Base-by-base conservation (phyloP, 23 tunicate species). In the Oikopleura albicans region DNA sequence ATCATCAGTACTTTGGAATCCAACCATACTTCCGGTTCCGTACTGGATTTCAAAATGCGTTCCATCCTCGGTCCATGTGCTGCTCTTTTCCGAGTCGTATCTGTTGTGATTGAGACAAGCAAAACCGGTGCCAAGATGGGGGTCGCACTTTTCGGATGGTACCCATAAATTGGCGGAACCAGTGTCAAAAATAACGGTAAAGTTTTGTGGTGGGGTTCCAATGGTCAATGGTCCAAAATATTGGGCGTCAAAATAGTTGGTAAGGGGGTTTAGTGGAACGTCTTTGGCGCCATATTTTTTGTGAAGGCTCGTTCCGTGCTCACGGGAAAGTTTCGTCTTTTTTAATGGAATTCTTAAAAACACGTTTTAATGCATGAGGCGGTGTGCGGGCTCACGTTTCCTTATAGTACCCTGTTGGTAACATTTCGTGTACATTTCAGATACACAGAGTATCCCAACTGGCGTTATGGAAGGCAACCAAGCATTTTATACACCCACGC, bases 111-210 rank as follows among this genome's bases (percentile, higher is more conserved):
- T 86, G 76, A 75, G 31, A 31, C 79, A 71, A 71, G 79, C 79
- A 37, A 71, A 71, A 71, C 79, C 79, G 31, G 79, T 71, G 33
- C 79, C 79, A 2, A 71, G 4, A 29, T 71, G 79, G 2, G 79
- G 79, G 35, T 71, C 79, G 37, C 90, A 88, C 4, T 83, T 49
- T 4, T 83, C 85, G 2, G 90, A 88, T 0, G 90, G 90, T 83
- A 88, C 86, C 90, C 90, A 88, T 29, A 88, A 57, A 39, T 88
- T 88, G 57, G 90, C 84, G 12, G 90, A 88, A 39, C 90, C 90
- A 66, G 90, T 88, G 40, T 88, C 90, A 39, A 88, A 88, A 27
- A 88, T 76, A 39, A 88, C 90, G 31, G 85, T 75, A 84, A 88
- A 88, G 31, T 41, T 86, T 86, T 88, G 90, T 29, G 85, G 63